Evolutionary conservation across 2,113 vertebrate species (phyloP), one percentile per base, ranked within the genome.

Genomic region (Cercocebus atys): DNA sequence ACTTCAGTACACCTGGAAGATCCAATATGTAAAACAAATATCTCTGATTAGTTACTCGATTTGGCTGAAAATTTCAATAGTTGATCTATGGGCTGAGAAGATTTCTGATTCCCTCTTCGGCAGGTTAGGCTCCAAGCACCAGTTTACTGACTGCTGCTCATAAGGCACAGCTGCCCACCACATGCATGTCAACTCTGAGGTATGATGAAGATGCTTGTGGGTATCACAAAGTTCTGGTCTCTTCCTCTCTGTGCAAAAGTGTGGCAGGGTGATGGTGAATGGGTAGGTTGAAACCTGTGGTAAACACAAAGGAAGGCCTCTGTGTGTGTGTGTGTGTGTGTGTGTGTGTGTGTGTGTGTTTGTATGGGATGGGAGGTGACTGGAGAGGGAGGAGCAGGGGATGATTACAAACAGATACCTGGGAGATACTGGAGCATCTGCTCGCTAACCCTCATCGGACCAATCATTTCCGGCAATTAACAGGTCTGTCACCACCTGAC

Each of bases 11-110:
- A 47, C 45, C 32, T 40, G 25, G 40, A 66, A 76, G 79, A 92
- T 30, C 79, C 30, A 20, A 81, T 76, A 92, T 43, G 92, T 84
- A 81, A 43, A 70, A 90, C 32, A 91, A 88, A 68, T 50, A 78
- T 55, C 64, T 43, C 11, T 6, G 70, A 95, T 73, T 76, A 90
- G 50, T 11, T 47, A 75, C 73, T 91, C 7, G 35, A 68, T 43
- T 84, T 93, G 90, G 90, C 57, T 94, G 83, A 84, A 89, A 72
- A 50, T 50, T 70, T 87, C 57, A 90, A 59, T 25, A 47, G 82
- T n/a, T 13, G 61, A 93, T 66, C 50, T 18, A 83, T 4, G 0
- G 0, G 86, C 92, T 88, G 35, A 87, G 83, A 55, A 90, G 78
- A 57, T 80, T 92, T 96, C 93, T 79, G 82, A 94, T 43, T 80